Evolutionary conservation across 1,140 invertebrate genomes (phyloP).

Genomic region (Brachionus paranguensis): DNA sequence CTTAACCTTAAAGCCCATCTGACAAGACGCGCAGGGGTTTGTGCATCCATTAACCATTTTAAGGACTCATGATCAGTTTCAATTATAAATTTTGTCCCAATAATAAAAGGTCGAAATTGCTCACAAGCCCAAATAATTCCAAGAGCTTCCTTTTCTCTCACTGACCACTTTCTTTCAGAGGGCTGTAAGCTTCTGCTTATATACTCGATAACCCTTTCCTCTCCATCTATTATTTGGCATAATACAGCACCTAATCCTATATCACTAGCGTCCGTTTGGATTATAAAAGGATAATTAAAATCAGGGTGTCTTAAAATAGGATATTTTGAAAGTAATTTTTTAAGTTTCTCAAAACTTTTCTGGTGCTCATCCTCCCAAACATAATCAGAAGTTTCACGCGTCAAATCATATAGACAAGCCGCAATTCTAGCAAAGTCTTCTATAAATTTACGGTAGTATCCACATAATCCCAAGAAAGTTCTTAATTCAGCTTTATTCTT

Average conservation of each 20-base stretch:
- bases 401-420: constrained; percentile 42
- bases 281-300: constrained; percentile 30
- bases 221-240: constrained; percentile 34
- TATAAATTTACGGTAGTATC: constrained; percentile 44
- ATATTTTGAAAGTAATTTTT: not conserved
- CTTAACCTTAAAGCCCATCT: constrained; percentile 57
- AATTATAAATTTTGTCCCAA: not conserved
- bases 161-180: not conserved
- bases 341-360: not conserved
- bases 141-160: not conserved
- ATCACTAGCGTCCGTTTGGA: constrained; percentile 41
- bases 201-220: constrained; percentile 21
- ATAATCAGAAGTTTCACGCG: not conserved
- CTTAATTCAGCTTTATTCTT: not conserved
- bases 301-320: not conserved
- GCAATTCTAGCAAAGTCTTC: constrained; percentile 38
- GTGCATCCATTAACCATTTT: not conserved
- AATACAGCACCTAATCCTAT: constrained; percentile 40
- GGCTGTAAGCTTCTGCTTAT: not conserved
- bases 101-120: not conserved
- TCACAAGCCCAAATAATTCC: not conserved
- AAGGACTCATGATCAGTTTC: constrained; percentile 18
- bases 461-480: too few species aligned
- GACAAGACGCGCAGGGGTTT: constrained; percentile 42
- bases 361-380: not conserved